These are phyloP conservation scores for Eurois occulta DNA, from an alignment of 2,888 invertebrate genomes.

Conservation along the genomic window DNA sequence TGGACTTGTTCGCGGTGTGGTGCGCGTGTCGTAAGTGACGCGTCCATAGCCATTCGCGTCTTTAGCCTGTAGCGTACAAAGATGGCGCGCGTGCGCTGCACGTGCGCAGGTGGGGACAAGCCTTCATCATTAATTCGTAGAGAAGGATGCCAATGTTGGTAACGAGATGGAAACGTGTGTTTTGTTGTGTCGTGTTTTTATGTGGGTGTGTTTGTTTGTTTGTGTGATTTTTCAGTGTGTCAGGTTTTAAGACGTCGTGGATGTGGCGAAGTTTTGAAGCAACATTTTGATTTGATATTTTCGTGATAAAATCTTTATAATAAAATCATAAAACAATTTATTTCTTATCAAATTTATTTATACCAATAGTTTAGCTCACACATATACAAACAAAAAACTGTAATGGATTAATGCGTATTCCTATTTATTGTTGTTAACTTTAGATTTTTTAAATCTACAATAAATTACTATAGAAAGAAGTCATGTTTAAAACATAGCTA, in stretches of 20 bases:
- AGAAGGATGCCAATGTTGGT: neutral
- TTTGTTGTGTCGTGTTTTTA: neutral
- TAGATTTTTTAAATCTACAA: conserved; percentile 57
- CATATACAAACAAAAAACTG: conserved; percentile 55
- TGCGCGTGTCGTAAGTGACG: neutral
- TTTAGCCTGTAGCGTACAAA: neutral
- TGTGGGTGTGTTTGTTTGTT: neutral
- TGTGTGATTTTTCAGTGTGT: neutral
- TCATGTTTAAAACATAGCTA: conserved; percentile 32
- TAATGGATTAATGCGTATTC: conserved; percentile 32
- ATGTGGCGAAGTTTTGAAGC: neutral
- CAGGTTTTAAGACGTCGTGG: neutral
- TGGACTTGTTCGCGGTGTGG: neutral
- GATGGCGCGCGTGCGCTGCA: no score
- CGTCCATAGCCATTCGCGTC: neutral
- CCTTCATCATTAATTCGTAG: neutral
- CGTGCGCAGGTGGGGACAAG: neutral
- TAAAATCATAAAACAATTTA: conserved; percentile 16
- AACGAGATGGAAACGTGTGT: neutral
- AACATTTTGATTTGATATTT: neutral
- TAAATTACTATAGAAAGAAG: conserved; percentile 68
- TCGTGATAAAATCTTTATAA: neutral
- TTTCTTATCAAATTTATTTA: conserved; percentile 54
- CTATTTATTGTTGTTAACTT: conserved; percentile 15
- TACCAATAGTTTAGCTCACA: conserved; percentile 53